Percentiles rank a stretch among this genome's conserved stretches.
Conservation (phyloP, 2,113 vertebrate species). For the Neogale vison region DNA sequence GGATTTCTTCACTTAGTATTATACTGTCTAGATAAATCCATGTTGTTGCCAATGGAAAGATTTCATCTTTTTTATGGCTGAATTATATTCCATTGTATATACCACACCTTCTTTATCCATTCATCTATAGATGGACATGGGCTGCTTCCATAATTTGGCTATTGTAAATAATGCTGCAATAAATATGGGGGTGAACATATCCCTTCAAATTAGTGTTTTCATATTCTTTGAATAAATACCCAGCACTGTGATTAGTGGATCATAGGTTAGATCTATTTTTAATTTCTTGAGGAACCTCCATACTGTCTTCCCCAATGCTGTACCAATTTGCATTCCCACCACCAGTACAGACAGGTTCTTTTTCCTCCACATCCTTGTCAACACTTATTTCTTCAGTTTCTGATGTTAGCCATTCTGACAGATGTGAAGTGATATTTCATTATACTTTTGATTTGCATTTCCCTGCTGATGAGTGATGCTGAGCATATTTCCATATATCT, state of each 20-base stretch:
- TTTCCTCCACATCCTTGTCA: not conserved
- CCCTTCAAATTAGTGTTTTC: not conserved
- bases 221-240: not conserved
- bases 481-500: not conserved
- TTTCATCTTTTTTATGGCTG: not conserved
- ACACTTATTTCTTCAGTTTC: not conserved
- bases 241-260: not conserved
- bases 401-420: not conserved
- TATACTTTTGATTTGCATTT: not conserved
- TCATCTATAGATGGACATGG: not conserved
- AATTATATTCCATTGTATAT: not conserved
- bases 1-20: too few relatives aligned
- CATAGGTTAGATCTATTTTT: not conserved
- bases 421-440: not conserved
- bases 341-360: not conserved
- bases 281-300: not conserved
- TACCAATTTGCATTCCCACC: not conserved
- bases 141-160: not conserved
- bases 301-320: not conserved
- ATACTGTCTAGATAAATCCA: not conserved
- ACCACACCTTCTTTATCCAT: not conserved
- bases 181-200: not conserved
- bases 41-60: not conserved
- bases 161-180: not conserved
- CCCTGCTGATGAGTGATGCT: not conserved